phyloP scores from a whole-genome alignment of 1,140 invertebrate species.

The Proales similis region DNA sequence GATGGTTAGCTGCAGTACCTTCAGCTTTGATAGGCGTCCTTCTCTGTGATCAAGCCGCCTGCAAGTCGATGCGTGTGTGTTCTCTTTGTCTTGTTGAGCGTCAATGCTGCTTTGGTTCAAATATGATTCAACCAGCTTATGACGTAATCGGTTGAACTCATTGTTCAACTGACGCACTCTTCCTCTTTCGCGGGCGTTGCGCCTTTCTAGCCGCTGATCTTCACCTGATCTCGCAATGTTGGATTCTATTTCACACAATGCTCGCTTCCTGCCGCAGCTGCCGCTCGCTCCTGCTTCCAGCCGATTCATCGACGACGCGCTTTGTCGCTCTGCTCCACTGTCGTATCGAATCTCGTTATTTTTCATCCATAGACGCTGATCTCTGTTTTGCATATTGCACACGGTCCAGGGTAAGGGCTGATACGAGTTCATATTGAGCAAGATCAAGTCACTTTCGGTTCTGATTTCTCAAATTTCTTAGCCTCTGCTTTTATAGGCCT shows the following conservation, averaged over 20 bases:
- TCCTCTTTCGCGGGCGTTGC: constrained; percentile 27
- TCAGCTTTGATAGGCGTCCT: constrained; percentile 15
- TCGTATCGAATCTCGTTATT: constrained; percentile 12
- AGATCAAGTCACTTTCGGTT: too few species aligned
- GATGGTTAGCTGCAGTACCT: constrained; percentile 11
- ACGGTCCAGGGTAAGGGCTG: neutral
- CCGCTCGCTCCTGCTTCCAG: neutral
- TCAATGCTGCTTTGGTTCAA: constrained; percentile 9
- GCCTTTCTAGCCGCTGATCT: constrained; percentile 2
- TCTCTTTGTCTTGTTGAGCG: constrained; percentile 3
- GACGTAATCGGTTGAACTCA: constrained; percentile 29
- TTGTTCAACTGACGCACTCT: constrained; percentile 20
- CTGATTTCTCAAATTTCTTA: too few species aligned
- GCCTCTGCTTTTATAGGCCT: too few species aligned
- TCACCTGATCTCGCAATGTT: neutral
- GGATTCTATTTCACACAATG: neutral
- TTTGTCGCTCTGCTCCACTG: neutral
- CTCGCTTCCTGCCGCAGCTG: neutral
- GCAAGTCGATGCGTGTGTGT: neutral
- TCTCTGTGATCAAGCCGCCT: too few species aligned
- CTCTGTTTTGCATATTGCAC: neutral
- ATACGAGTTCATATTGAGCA: neutral
- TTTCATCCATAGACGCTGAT: constrained; percentile 10
- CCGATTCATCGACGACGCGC: neutral
- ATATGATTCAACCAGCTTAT: neutral